Evolutionary conservation across 2,113 vertebrate species (phyloP), one percentile per base, ranked within the genome.

Genomic region (Dipodomys spectabilis): DNA sequence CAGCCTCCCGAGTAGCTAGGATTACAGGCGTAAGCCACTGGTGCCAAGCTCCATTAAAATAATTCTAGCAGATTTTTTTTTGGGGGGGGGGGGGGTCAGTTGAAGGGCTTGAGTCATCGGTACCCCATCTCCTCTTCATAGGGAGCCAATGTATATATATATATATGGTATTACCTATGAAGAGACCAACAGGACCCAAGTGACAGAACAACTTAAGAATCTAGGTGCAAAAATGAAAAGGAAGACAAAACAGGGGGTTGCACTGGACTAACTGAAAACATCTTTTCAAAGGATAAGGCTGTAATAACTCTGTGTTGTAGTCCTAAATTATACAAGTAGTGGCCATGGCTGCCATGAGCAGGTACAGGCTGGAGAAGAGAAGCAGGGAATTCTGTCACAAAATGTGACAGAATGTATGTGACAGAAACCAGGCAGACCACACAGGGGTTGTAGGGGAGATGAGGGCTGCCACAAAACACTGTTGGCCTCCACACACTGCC

Each of bases 381-480:
- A 81, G 87, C 77, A 95, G 94, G 95, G 53, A 79, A 65, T 2
- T 39, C 39, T 39, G 39, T 39, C 8, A 1, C 10, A 62, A 64
- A 6, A 35, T 57, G 53, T 16, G 39, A 39, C 39, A 6, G 39
- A 5, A 39, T 39, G 39, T 16, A 13, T 57, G 53, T 57, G 53
- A 57, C 13, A 13, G 53, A 57, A 18, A 18, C 15, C 12, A 16
- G 53, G 53, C 0, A 6, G 16, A 6, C 13, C n/a, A 35, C 71
- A 22, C 35, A 20, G 32, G 16, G 71, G 62, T 18, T 44, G 67
- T 35, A 11, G 3, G 4, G 49, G 30, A 16, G 11, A 0, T 4
- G 1, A 22, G 7, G 5, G 4, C 6, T 32, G 72, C 30, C 2
- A 23, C 45, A 4, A 25, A 57, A 4, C 53, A 16, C 53, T 57